phyloP scores from a whole-genome alignment of 2,888 invertebrate genomes.

The Watsonalla cultraria region DNA sequence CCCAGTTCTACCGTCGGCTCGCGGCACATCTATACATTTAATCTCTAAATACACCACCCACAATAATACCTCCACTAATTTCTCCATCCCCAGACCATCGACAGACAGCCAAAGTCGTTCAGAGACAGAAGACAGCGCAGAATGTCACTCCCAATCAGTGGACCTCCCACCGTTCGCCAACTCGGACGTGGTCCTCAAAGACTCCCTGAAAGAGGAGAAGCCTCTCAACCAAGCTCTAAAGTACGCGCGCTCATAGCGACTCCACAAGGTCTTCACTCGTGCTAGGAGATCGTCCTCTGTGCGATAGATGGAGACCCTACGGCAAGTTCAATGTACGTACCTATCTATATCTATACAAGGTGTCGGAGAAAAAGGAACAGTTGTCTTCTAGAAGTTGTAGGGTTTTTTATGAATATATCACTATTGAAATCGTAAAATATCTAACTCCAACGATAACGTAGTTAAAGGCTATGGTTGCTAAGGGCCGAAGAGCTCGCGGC shows the following conservation, averaged over 20 bases:
- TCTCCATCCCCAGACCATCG: constrained; percentile 25
- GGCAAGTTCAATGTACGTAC: too few relatives aligned
- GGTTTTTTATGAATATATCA: too few relatives aligned
- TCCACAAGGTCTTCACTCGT: background rate
- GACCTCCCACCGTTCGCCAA: constrained; percentile 25
- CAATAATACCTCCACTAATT: constrained; percentile 1
- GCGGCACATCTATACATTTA: too few relatives aligned
- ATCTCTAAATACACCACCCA: background rate
- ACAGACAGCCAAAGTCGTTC: constrained; percentile 31
- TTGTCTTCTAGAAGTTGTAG: too few relatives aligned
- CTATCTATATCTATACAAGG: too few relatives aligned
- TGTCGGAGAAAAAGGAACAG: too few relatives aligned
- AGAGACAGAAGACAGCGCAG: constrained; percentile 31
- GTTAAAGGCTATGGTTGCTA: too few relatives aligned
- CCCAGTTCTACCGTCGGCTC: too few relatives aligned
- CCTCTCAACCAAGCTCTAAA: constrained; percentile 58
- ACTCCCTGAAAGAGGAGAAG: constrained; percentile 63
- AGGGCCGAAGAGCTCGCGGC: too few relatives aligned
- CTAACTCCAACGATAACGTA: too few relatives aligned
- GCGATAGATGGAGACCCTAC: background rate
- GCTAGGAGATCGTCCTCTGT: background rate
- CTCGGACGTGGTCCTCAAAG: constrained; percentile 56
- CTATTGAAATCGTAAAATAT: too few relatives aligned
- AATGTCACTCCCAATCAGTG: constrained; percentile 9
- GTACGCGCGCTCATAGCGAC: constrained; percentile 58